Base-by-base conservation (phyloP, 2,888 invertebrate species). In the Lymantria monacha region DNA sequence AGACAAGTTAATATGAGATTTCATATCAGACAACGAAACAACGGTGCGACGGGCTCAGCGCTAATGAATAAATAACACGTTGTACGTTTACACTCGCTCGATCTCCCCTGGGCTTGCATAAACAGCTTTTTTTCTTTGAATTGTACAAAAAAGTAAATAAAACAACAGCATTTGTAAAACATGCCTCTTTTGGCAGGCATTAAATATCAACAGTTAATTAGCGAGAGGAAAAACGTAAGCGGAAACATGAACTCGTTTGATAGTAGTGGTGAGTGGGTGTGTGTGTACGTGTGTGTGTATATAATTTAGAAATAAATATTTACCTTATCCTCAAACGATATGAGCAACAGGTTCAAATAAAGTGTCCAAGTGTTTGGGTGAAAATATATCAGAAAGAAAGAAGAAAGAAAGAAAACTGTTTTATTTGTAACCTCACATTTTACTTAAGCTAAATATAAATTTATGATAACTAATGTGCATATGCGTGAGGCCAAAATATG, bases 1-100 rank as follows among this genome's bases (percentile, higher is more conserved):
- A 78, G 80, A 83, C 79, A 83, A 79, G 81, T 78, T 83, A 81
- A 83, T 83, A 82, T 76, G 80, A 81, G 78, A 80, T 81, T 81
- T 81, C 79, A 80, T 76, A 75, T 77, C 71, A 69, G 67, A 67
- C 62, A 51, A 60, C 64, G 69, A 73, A 76, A 76, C 70, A 70
- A 62, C 67, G 65, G 53, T 59, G 59, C 69, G 63, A 66, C 55
- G 57, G 53, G 68, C 69, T 70, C 72, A 49, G 59, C 46, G 63
- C 61, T 79, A 74, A 79, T 79, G 79, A 79, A 79, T 79, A 79
- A 77, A 75, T 77, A 79, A 78, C 66, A 71, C 44, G 60, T 58
- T 64, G 66, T 67, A 66, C 61, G 69, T 70, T 65, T 72, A 64
- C 72, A 70, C 67, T 66, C 59, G 59, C 63, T 58, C 61, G 50